Evolutionary conservation across 2,113 vertebrate genomes (phyloP), one percentile per base, ranked within the genome.

Genomic region (Hippoglossus stenolepis): DNA sequence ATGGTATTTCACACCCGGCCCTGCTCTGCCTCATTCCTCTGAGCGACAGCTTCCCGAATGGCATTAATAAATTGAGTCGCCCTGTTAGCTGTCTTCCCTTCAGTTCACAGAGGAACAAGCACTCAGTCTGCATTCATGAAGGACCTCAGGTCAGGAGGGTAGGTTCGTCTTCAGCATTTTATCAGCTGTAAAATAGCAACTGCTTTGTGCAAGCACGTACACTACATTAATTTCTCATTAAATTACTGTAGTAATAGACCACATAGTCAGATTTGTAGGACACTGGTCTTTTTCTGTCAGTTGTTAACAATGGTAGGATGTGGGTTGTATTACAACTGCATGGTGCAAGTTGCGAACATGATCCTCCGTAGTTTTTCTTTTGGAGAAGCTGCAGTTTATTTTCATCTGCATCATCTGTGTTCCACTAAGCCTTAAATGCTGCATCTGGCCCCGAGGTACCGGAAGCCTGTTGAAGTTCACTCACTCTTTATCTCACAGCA

Each of bases 1-100:
- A 81, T 81, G 79, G 79, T 79, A 73, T 87, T 90, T 90, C 85
- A 79, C 87, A 83, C 76, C 20, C 66, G 51, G 77, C 73, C 70
- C 63, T 49, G 51, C 79, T 68, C 64, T 31, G 65, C 71, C 79
- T 86, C 70, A 12, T 79, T 82, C 79, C 83, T 88, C 79, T 92
- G 90, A 91, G 88, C 82, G 89, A 94, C 90, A 87, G 89, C 82
- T 81, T 80, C 75, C 62, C 68, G 86, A 90, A 92, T 90, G 89
- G 79, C 77, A 85, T 88, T 92, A 93, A 94, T 91, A 89, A 90
- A 88, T 64, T 74, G 72, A 80, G 73, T 70, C 20, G 38, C 79
- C 65, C 86, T 45, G 70, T 72, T 85, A 70, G 87, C 79, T 1
- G 65, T 72, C 84, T 89, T 68, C 78, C 76, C 74, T 76, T 67